Base-by-base conservation (phyloP, 2,113 vertebrate species). In the Quiscalus mexicanus region DNA sequence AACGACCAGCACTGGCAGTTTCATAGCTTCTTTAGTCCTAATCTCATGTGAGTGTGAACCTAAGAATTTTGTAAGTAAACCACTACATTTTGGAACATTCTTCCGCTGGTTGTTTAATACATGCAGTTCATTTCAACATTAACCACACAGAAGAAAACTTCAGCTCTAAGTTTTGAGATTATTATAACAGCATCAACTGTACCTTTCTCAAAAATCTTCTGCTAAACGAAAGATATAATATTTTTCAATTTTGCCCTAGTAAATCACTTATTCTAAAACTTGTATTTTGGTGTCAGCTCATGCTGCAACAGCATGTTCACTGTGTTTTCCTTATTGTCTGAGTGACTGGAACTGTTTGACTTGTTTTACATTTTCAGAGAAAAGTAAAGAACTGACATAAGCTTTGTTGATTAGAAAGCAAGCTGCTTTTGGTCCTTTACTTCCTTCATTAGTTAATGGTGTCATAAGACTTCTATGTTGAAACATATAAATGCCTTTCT, bases 11-110 rank as follows among this genome's bases (percentile, higher is more conserved):
- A 53, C 37, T n/a, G 47, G 9, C 45, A 56, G 25, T 23, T 89
- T 75, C 68, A 84, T 2, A 55, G 14, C 31, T 86, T 94, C 50
- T 85, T 90, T 74, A 88, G 31, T 44, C 85, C 92, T 80, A 75
- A 41, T 45, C 23, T 65, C 44, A 87, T 13, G 17, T 64, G 12
- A 94, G 33, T 39, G 39, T 52, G 33, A 93, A 77, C 28, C 31
- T 52, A 89, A 85, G 84, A 25, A 64, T 95, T 94, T 94, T 74
- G 84, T 75, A 96, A 97, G 64, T 42, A 65, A 96, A 70, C 88
- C 87, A 89, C 79, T 73, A 58, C 37, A 82, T 89, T 96, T 87
- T 77, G 52, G 88, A 86, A 95, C 22, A 12, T 73, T 67, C 76
- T 94, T 96, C 80, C 5, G 4, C 60, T 69, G 91, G 21, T 30